Base-by-base conservation (phyloP, 2,113 vertebrate species). In the Nanger granti region DNA sequence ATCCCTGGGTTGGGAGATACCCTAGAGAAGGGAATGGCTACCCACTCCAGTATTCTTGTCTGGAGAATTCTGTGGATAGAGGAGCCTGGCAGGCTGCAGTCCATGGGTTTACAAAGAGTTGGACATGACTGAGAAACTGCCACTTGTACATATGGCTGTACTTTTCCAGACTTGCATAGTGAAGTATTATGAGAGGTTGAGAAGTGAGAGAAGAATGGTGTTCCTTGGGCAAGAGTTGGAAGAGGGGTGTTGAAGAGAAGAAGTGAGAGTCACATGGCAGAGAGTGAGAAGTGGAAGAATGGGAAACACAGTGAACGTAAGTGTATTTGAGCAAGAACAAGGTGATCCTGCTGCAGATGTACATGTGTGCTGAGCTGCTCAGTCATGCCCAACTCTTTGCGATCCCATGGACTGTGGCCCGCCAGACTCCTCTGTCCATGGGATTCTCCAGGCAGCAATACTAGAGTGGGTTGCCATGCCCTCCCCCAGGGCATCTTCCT, bases 311-410 rank as follows among this genome's bases (percentile, higher is more conserved):
- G n/a, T 20, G 54, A 49, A 31, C 1, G 1, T 44, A 60, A 24
- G 54, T 9, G 29, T 31, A 2, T 34, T 28, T n/a, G 20, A 5
- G 47, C 66, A 55, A 37, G 14, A 66, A 4, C n/a, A 31, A 52
- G 29, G n/a, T 6, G 17, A 4, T 26, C 11, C 8, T 37, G n/a
- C 34, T 6, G 8, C 12, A 37, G 20, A 22, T 11, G 2, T 12
- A 24, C 20, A 3, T 24, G n/a, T 26, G 69, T 24, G 69, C 69
- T 76, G 11, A 41, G 69, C 41, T 1, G 3, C n/a, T 41, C 37
- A 41, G 69, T 37, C n/a, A 0, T 76, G 69, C 26, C 37, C 5
- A 1, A 76, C 69, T 76, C 69, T 76, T 26, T 76, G n/a, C 0
- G 22, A 41, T 10, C 20, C 20, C 11, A 24, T 73, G n/a, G n/a